phyloP scores from a whole-genome alignment of 2,113 vertebrate genomes.

The Nettapus auritus region DNA sequence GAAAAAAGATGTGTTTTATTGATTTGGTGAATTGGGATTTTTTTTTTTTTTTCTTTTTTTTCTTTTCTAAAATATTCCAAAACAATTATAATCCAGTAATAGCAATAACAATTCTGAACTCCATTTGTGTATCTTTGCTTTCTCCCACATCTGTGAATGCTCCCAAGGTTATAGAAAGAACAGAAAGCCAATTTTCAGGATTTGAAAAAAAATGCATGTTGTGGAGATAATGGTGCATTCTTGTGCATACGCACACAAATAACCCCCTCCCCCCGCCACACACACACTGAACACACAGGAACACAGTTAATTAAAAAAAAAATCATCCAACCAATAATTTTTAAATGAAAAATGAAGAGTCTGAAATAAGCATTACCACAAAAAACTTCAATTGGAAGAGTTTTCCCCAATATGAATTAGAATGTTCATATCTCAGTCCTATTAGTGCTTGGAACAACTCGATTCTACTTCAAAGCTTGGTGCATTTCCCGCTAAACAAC shows the following conservation, averaged over 20 bases:
- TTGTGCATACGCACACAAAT: fast-evolving
- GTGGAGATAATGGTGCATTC: not conserved
- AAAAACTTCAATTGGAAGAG: not conserved
- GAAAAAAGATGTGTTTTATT: not conserved
- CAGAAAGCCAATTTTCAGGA: not conserved
- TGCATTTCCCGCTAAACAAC: not conserved
- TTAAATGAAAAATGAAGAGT: not conserved
- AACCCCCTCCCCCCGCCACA: fast-evolving
- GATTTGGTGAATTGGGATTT: not conserved
- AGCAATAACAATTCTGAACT: not conserved
- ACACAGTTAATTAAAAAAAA: not conserved
- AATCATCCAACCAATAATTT: not conserved
- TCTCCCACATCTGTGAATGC: not conserved
- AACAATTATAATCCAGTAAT: not conserved
- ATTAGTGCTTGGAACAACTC: not conserved
- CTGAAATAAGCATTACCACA: not conserved
- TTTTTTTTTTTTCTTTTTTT: too few species aligned
- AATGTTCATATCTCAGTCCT: not conserved
- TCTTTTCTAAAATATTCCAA: not conserved
- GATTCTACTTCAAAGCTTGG: not conserved
- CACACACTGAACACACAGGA: fast-evolving
- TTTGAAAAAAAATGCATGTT: not conserved
- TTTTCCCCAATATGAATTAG: not conserved
- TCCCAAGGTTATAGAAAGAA: not conserved
- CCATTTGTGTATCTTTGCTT: not conserved